Evolutionary conservation across 2,888 invertebrate species (phyloP), one percentile per base, ranked within the genome.

Genomic region (Phoenoteleia sp.): DNA sequence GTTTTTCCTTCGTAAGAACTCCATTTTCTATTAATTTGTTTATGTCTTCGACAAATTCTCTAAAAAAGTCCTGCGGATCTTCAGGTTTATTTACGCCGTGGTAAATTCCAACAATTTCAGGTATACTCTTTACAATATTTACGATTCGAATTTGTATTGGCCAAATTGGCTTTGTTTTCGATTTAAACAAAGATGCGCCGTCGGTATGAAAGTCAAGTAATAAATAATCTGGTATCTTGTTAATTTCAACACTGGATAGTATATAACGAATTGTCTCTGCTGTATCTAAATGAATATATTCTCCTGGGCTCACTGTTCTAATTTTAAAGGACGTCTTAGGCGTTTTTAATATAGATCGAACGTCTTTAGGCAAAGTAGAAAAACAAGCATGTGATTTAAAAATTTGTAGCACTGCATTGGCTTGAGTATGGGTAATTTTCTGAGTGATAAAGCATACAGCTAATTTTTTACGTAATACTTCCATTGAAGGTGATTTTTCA

Each of bases 61-160:
- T 3, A 13, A 76, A 66, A 76, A 76, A 76, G n/a, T n/a, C 23
- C 9, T n/a, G 3, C 3, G 76, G 45, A 25, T 58, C 23, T 13
- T 36, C 60, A 3, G 74, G 62, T 29, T 76, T 64, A 4, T 5
- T 15, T 13, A 15, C 7, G n/a, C 75, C 75, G 9, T 42, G 15
- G 25, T 75, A 75, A 6, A 75, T 56, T 17, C 75, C 75, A 3
- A 75, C 33, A 42, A 75, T 62, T 21, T 52, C 52, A 4, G 52
- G 60, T 36, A 60, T 72, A 7, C 36, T 49, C 0, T 60, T 23
- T 58, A n/a, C 1, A 23, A 72, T 47, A 72, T 72, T 72, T n/a
- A n/a, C 17, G 25, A 72, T 33, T 4, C 60, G 36, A 49, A 72
- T 60, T 47, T 72, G 72, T 11, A 60, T 72, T 6, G 72, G 72